Base-by-base conservation (phyloP, 2,888 invertebrate species). In the Myopa tessellatipennis region DNA sequence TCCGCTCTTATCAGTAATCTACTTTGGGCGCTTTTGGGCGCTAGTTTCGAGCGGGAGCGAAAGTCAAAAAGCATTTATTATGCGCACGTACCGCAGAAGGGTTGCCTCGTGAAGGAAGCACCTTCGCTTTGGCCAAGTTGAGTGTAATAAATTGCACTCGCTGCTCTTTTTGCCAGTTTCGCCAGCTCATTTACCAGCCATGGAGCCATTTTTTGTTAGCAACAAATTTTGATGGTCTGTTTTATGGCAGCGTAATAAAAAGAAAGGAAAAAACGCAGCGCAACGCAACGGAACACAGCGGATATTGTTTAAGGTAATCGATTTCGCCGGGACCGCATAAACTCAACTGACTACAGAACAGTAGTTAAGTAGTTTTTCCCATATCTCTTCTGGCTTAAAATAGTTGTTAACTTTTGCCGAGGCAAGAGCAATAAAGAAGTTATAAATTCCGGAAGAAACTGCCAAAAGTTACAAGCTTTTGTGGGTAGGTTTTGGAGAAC, bases 281-380 rank as follows among this genome's bases (percentile, higher is more conserved):
- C 61, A 61, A 26, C 61, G n/a, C 34, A 14, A 61, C 34, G 61
- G 18, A 10, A 61, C 5, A 84, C 81, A 45, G 3, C 85, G 87
- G 87, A 85, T 85, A 84, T 86, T 84, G 85, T 86, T 87, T 85
- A 84, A 87, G 84, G 84, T 87, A 87, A 87, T 87, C 87, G 87
- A 86, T 87, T 86, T 85, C 81, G 81, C 83, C 83, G 85, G 82
- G 60, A 70, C 60, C 50, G 34, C n/a, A 60, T 71, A 58, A 58
- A 70, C 34, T 36, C 12, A 45, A 65, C 50, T 74, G 36, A 36
- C 63, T 18, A 45, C 65, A 63, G 61, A 61, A 26, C 26, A 45
- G 45, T 3, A 45, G 45, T 45, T 63, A 65, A 74, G 74, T 14
- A 74, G 52, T 40, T 18, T 45, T 50, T 70, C 52, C 14, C 34